These are phyloP conservation scores for Temnopleurus reevesii DNA, from an alignment of 53 echinoderm and acorn worm species.

Conservation along the genomic window DNA sequence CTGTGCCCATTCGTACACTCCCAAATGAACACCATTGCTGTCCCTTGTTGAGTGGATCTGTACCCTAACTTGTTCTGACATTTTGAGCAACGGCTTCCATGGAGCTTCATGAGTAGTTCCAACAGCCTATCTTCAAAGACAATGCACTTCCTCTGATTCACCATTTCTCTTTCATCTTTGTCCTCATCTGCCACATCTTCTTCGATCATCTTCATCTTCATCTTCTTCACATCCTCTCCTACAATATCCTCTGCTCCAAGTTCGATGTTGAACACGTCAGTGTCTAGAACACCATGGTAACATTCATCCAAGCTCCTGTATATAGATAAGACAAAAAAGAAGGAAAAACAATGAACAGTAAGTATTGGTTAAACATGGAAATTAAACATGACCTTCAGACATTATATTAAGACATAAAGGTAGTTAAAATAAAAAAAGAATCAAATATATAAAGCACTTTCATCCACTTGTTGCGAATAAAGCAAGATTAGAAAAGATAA, in stretches of 20 bases:
- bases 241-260: not conserved
- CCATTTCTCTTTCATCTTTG: not conserved
- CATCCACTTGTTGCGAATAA: too few relatives aligned
- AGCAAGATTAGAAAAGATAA: too few relatives aligned
- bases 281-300: not conserved
- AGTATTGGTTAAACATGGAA: too few relatives aligned
- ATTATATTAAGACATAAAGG: too few relatives aligned
- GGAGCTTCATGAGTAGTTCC: not conserved
- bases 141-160: not conserved
- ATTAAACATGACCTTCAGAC: too few relatives aligned
- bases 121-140: not conserved
- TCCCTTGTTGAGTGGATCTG: not conserved
- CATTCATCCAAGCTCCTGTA: not conserved
- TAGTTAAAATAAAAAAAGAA: too few relatives aligned
- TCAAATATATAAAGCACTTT: too few relatives aligned
- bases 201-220: too few relatives aligned
- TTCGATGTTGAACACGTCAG: not conserved
- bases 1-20: not conserved
- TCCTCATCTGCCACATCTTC: not conserved
- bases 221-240: too few relatives aligned
- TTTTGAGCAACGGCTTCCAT: not conserved
- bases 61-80: not conserved
- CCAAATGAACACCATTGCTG: not conserved
- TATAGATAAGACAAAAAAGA: too few relatives aligned
- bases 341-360: too few relatives aligned